Conservation (phyloP, 2,113 vertebrate genomes). For the Periophthalmus modestus region DNA sequence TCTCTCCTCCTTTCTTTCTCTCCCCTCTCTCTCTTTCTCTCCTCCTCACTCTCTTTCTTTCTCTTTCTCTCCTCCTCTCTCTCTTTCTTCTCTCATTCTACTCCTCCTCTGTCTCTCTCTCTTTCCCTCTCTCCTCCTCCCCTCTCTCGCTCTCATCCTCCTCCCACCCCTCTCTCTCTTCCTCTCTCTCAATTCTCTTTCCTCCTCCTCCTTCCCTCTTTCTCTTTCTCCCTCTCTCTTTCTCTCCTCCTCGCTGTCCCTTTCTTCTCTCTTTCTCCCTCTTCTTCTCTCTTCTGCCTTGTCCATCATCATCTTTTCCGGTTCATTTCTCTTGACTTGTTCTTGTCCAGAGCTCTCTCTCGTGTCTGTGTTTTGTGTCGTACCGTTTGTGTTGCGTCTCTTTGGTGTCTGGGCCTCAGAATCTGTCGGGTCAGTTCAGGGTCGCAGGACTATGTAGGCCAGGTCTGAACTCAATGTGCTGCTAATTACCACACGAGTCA, state of each 20-base stretch:
- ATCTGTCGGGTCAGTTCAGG: slow-evolving; percentile 36
- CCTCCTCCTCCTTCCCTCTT: too few relatives aligned
- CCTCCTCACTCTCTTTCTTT: slow-evolving; percentile 2
- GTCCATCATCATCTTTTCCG: slow-evolving; percentile 28
- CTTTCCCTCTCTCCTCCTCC: too few relatives aligned
- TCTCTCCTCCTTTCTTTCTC: too few relatives aligned
- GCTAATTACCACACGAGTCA: too few relatives aligned
- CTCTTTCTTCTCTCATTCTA: too few relatives aligned
- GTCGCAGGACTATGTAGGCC: slow-evolving; percentile 17
- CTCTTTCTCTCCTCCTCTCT: not conserved
- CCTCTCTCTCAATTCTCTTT: too few relatives aligned
- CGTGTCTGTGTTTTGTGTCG: slow-evolving; percentile 23
- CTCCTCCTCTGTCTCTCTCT: too few relatives aligned
- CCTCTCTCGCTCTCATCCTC: not conserved
- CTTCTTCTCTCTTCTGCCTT: slow-evolving; percentile 3
- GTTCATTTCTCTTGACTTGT: slow-evolving; percentile 31
- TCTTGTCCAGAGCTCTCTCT: slow-evolving; percentile 16
- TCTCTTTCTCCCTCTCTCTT: too few relatives aligned
- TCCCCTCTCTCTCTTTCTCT: not conserved
- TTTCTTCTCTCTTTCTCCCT: slow-evolving; percentile 7
- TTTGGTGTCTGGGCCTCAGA: slow-evolving; percentile 30
- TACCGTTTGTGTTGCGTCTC: slow-evolving; percentile 30
- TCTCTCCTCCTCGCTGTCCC: not conserved
- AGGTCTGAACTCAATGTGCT: too few relatives aligned
- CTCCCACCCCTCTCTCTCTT: not conserved